Conservation (phyloP, 2,113 vertebrate species). For the Odontesthes bonariensis region DNA sequence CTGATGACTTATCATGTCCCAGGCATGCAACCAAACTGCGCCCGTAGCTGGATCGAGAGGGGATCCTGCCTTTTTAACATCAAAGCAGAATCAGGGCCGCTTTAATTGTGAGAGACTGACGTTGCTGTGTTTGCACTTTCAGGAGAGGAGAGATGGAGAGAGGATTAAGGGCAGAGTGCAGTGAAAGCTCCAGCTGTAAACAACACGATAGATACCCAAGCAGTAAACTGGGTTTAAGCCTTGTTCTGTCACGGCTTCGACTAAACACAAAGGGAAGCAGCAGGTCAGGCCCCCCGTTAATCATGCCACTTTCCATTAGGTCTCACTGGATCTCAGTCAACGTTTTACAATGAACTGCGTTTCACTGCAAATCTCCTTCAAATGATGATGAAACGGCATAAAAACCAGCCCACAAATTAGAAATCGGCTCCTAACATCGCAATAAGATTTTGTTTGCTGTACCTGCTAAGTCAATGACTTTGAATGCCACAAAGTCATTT, state of each 20-base stretch:
- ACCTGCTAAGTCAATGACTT: constrained; percentile 10
- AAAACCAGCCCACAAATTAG: neutral
- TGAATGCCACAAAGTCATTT: constrained; percentile 13
- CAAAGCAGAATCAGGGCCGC: constrained; percentile 30
- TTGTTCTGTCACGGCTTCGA: constrained; percentile 26
- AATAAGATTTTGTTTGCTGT: neutral
- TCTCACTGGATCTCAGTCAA: neutral
- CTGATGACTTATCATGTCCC: constrained; percentile 60
- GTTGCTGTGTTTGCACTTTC: constrained; percentile 40
- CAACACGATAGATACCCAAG: constrained; percentile 57
- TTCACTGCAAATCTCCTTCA: neutral
- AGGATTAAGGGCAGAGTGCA: constrained; percentile 57
- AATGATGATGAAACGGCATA: neutral
- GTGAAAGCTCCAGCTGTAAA: constrained; percentile 64
- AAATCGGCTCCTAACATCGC: neutral
- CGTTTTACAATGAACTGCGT: neutral
- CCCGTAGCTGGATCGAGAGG: constrained; percentile 4
- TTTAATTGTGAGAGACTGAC: constrained; percentile 42
- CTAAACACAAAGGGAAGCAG: constrained; percentile 29
- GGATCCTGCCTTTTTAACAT: constrained; percentile 35
- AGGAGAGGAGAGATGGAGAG: constrained; percentile 17
- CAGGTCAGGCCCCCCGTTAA: constrained; percentile 19
- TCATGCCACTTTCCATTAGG: constrained; percentile 3
- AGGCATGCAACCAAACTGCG: neutral
- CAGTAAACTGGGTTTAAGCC: constrained; percentile 55